Percentiles rank a stretch among this genome's conserved stretches.
These are phyloP conservation scores for Eptesicus fuscus DNA, from an alignment of 2,113 vertebrate genomes.

Conservation along the genomic window DNA sequence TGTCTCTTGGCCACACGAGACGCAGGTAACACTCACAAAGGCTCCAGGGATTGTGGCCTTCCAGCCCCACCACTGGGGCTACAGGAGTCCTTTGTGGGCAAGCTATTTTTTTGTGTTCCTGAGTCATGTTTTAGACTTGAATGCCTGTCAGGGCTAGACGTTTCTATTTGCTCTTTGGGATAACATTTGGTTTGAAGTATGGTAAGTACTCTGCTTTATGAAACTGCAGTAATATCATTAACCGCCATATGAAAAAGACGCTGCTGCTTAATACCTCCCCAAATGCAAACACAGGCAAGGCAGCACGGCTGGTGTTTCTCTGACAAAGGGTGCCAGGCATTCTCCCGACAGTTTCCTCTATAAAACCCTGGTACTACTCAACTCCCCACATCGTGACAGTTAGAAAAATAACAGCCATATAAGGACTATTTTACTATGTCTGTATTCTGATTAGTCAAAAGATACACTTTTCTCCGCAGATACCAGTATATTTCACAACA, in stretches of 20 bases:
- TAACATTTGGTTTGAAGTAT: background rate
- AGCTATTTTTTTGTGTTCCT: background rate
- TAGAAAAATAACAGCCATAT: background rate
- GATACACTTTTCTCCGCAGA: background rate
- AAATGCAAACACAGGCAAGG: background rate
- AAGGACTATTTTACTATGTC: background rate
- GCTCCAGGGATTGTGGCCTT: background rate
- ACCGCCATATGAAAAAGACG: background rate
- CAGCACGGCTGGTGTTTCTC: background rate
- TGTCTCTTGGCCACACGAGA: background rate
- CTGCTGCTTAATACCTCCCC: background rate
- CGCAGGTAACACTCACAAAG: background rate
- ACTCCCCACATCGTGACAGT: background rate
- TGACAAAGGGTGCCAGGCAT: background rate
- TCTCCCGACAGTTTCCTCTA: background rate
- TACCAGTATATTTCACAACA: background rate
- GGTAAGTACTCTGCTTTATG: background rate
- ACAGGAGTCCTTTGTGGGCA: background rate
- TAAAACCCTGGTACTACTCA: background rate
- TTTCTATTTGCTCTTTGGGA: background rate
- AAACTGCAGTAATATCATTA: background rate
- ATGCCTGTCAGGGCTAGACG: background rate
- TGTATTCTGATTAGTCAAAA: constrained; percentile 40
- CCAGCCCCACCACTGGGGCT: background rate
- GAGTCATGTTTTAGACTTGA: background rate